Percentiles rank a stretch among this genome's conserved stretches.
phyloP scores from a whole-genome alignment of 2,797 vertebrate species.

The Gadopsis bispinosus region DNA sequence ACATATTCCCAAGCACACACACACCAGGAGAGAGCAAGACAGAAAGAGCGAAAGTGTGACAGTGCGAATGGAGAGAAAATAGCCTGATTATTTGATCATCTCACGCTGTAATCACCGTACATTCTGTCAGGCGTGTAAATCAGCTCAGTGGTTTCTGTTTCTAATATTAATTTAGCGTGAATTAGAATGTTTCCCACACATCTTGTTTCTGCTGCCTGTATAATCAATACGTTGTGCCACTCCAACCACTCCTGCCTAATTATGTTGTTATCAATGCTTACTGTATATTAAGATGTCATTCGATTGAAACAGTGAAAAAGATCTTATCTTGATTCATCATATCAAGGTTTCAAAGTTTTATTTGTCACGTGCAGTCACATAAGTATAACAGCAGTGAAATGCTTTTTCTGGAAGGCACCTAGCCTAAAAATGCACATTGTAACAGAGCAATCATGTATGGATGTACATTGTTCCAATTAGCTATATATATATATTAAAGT shows the following conservation, averaged over 20 bases:
- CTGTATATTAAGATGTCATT: slow-evolving; percentile 31
- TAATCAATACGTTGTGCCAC: slow-evolving; percentile 31
- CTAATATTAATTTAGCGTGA: slow-evolving; percentile 29
- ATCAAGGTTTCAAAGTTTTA: background rate
- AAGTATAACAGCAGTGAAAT: no score
- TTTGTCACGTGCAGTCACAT: no score
- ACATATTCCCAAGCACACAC: slow-evolving; percentile 16
- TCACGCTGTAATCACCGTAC: slow-evolving; percentile 53
- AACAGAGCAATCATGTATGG: no score
- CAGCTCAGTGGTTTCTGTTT: slow-evolving; percentile 33
- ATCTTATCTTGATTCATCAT: slow-evolving; percentile 19
- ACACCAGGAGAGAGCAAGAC: background rate
- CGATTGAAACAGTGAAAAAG: slow-evolving; percentile 14
- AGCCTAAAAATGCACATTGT: no score
- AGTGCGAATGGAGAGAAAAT: slow-evolving; percentile 37
- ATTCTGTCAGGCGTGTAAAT: slow-evolving; percentile 47
- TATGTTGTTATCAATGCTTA: slow-evolving; percentile 27
- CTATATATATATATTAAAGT: no score
- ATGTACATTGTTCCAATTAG: no score
- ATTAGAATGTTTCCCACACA: slow-evolving; percentile 42
- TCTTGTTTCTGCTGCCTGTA: slow-evolving; percentile 23
- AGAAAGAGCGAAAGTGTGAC: background rate
- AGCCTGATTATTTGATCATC: slow-evolving; percentile 57
- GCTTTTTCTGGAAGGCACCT: no score
- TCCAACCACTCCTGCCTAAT: slow-evolving; percentile 29